Base-by-base conservation (phyloP, 2,797 vertebrate species). In the Pseudochirops corinnae region DNA sequence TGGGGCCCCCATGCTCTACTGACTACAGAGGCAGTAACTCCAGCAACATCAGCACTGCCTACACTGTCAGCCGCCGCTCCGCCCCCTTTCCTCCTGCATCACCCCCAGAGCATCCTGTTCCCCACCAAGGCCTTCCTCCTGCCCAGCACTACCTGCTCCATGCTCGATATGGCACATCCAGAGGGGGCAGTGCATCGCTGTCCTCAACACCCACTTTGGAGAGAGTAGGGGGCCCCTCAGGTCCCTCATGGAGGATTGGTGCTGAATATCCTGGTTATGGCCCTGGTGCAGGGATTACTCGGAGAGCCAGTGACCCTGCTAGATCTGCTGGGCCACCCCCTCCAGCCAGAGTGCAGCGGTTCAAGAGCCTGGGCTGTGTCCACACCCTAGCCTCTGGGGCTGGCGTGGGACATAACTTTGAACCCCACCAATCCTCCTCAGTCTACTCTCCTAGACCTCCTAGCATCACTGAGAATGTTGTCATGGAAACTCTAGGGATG, bases 31-130 rank as follows among this genome's bases (percentile, higher is more conserved):
- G 99, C 97, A 99, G 99, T 5, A 99, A 99, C 97, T 99, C 99
- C 97, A 99, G 99, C 98, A 99, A 99, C 13, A 93, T 99, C 46
- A 99, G 99, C 98, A 99, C 99, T 0, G 99, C 99, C 90, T 99
- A 99, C 90, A 99, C 99, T 0, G 99, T 99, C 93, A 99, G 99
- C 98, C 99, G 99, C 0, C 99, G 99, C 28, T 99, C 99, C 0
- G 99, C 99, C 29, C 99, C 99, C 0, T 99, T 99, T 96, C 98
- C 99, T 21, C 98, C 99, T 0, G 99, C 99, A 55, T 99, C 99
- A 0, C 99, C 99, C 1, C 99, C 99, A 52, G 99, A 99, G 5
- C 99, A 99, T 0, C 98, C 99, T 1, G 99, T 98, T 1, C 97
- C 98, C 0, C 96, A 95, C 94, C 93, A 98, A 92, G 92, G 96